phyloP scores from a whole-genome alignment of 2,113 vertebrate species.

The Fulica atra region DNA sequence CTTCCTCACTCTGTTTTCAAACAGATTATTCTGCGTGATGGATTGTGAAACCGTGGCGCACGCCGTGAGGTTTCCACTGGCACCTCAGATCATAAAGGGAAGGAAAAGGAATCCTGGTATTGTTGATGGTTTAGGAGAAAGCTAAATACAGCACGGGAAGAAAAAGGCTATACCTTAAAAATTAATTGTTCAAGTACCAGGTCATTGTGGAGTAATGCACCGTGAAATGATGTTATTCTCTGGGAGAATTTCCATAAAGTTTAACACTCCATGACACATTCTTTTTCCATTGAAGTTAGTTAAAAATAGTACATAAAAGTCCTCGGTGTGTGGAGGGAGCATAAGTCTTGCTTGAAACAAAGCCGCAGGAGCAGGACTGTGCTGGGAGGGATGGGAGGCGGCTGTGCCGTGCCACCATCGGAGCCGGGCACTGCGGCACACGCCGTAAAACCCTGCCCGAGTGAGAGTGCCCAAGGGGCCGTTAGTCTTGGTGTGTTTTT shows the following conservation, averaged over 20 bases:
- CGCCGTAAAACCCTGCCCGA: slow-evolving; percentile 61
- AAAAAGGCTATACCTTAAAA: slow-evolving; percentile 74
- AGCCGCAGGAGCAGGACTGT: not conserved
- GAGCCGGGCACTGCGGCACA: not conserved
- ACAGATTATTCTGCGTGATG: slow-evolving; percentile 28
- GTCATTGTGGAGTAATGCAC: slow-evolving; percentile 78
- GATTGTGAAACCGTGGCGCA: slow-evolving; percentile 1
- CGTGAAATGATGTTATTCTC: slow-evolving; percentile 81
- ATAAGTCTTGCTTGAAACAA: not conserved
- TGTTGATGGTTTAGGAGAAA: slow-evolving; percentile 66
- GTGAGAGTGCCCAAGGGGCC: slow-evolving; percentile 68
- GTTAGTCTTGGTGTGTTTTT: slow-evolving; percentile 84
- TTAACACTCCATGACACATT: slow-evolving; percentile 78
- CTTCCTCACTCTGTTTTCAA: slow-evolving; percentile 17
- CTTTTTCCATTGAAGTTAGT: slow-evolving; percentile 63
- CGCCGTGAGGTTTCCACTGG: slow-evolving; percentile 33
- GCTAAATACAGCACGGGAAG: slow-evolving; percentile 65
- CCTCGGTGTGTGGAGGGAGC: not conserved
- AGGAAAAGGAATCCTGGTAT: slow-evolving; percentile 28
- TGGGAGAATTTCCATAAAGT: slow-evolving; percentile 80
- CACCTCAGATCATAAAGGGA: slow-evolving; percentile 15
- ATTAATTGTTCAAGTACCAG: slow-evolving; percentile 82
- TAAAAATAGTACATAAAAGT: slow-evolving; percentile 64
- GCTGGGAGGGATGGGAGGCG: not conserved
- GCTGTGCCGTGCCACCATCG: not conserved